Evolutionary conservation across 2,888 invertebrate species (phyloP).

Genomic region (Chymomyza fuscimana): DNA sequence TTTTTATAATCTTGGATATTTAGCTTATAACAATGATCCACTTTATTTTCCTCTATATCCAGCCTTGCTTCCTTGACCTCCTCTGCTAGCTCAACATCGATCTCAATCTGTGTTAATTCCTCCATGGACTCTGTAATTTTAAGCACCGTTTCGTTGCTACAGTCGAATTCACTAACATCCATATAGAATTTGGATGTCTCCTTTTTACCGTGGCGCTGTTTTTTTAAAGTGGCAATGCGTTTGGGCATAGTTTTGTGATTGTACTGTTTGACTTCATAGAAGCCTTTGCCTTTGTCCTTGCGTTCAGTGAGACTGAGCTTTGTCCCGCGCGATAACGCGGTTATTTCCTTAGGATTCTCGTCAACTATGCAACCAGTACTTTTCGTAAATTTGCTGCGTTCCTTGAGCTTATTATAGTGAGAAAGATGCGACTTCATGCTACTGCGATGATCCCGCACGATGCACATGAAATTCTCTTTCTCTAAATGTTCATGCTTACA

Average conservation of each 20-base stretch:
- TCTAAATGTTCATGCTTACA: constrained; percentile 46
- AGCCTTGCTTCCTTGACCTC: constrained; percentile 48
- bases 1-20: constrained; percentile 26
- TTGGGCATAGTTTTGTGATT: constrained; percentile 86
- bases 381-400: constrained; percentile 79
- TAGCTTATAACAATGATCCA: neutral
- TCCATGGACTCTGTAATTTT: constrained; percentile 85
- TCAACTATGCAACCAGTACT: constrained; percentile 71
- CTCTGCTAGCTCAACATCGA: constrained; percentile 55
- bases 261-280: constrained; percentile 83
- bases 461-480: constrained; percentile 54
- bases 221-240: constrained; percentile 86
- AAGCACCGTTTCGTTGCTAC: constrained; percentile 78
- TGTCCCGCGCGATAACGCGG: constrained; percentile 55
- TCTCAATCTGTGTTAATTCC: constrained; percentile 74
- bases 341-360: constrained; percentile 47
- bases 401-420: constrained; percentile 72
- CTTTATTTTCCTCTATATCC: constrained; percentile 31
- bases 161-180: constrained; percentile 82
- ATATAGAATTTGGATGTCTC: constrained; percentile 85
- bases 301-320: constrained; percentile 68
- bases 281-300: constrained; percentile 76
- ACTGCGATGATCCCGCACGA: constrained; percentile 52
- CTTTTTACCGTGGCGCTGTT: constrained; percentile 83
- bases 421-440: constrained; percentile 61